These are phyloP conservation scores for Hemicrepidius hirtus DNA, from an alignment of 2,888 invertebrate species.

Conservation along the genomic window DNA sequence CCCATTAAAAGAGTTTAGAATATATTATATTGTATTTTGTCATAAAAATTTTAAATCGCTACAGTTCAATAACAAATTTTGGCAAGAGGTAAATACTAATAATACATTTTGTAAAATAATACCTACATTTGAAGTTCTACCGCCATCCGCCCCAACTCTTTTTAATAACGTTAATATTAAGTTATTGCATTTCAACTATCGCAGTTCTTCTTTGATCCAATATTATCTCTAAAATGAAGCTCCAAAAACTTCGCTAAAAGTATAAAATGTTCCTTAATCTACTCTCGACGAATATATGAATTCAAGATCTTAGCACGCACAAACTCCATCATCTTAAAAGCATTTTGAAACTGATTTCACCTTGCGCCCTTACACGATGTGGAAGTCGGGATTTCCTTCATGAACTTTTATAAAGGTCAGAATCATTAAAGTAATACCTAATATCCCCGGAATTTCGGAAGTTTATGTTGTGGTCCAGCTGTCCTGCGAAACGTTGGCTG, in stretches of 20 bases:
- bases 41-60: too few relatives aligned
- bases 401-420: conserved; percentile 19
- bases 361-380: not conserved
- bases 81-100: too few relatives aligned
- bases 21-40: too few relatives aligned
- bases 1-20: too few relatives aligned
- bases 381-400: not conserved
- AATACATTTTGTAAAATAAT: too few relatives aligned
- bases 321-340: conserved; percentile 17
- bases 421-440: not conserved
- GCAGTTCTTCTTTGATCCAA: not conserved
- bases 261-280: not conserved
- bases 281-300: conserved; percentile 5
- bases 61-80: too few relatives aligned
- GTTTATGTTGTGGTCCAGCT: not conserved
- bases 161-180: not conserved
- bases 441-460: not conserved
- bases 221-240: not conserved
- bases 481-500: not conserved
- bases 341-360: not conserved
- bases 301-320: not conserved
- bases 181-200: not conserved
- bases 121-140: too few relatives aligned
- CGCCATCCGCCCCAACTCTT: too few relatives aligned
- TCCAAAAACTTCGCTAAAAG: not conserved